A percentile compares a stretch with the other conserved stretches of the same genome.
phyloP scores from a whole-genome alignment of 2,797 vertebrate species.

The Limosa lapponica region DNA sequence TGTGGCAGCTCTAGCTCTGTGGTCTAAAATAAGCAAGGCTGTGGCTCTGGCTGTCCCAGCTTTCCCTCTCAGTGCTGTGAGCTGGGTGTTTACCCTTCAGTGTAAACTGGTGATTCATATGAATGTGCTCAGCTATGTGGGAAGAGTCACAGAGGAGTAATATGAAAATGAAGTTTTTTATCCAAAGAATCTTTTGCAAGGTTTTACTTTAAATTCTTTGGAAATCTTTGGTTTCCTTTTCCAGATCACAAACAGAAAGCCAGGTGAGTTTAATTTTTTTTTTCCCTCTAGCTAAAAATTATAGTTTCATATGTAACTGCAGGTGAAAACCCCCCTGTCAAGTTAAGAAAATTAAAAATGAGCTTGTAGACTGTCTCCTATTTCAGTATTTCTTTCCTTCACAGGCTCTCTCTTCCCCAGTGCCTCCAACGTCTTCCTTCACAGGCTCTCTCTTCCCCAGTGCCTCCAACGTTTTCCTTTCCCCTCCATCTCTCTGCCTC shows the following conservation, averaged over 20 bases:
- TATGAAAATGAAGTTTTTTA: slow-evolving; percentile 19
- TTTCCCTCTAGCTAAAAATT: background rate
- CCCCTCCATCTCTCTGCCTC: background rate
- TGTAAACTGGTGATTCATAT: slow-evolving; percentile 55
- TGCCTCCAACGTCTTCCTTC: background rate
- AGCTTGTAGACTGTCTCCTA: background rate
- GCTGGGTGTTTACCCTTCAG: slow-evolving; percentile 38
- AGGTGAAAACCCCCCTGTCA: background rate
- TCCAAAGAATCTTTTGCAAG: background rate
- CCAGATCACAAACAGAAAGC: background rate
- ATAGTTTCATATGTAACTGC: background rate
- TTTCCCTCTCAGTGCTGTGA: background rate
- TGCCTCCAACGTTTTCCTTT: background rate
- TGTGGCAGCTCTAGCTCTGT: background rate
- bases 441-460: background rate
- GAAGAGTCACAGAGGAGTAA: slow-evolving; percentile 40
- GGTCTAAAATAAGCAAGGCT: background rate
- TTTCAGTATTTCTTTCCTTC: background rate
- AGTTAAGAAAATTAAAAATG: background rate
- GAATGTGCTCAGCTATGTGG: slow-evolving; percentile 38
- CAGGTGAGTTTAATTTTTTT: background rate
- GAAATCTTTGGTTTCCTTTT: background rate
- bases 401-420: background rate
- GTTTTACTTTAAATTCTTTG: background rate
- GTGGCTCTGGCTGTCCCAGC: background rate